These are phyloP conservation scores for Acrobasis repandana DNA, from an alignment of 2,888 invertebrate species.

Conservation along the genomic window DNA sequence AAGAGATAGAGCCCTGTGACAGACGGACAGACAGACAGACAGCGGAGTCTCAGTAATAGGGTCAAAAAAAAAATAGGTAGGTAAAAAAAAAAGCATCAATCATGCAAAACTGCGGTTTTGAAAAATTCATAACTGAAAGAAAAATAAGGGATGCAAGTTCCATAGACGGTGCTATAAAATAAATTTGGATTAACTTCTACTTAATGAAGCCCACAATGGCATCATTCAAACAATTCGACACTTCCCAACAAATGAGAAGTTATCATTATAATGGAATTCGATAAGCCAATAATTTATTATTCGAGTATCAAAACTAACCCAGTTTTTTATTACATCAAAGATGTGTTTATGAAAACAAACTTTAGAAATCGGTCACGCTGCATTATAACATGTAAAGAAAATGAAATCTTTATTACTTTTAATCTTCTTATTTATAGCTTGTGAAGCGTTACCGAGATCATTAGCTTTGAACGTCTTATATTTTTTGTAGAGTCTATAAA, in stretches of 20 bases:
- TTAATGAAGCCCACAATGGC: conserved; percentile 8
- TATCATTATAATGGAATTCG: conserved; percentile 41
- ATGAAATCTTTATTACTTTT: conserved; percentile 59
- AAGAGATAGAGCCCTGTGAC: too few species aligned
- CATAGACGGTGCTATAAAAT: neutral
- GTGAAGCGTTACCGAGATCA: conserved; percentile 49
- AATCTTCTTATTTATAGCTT: conserved; percentile 60
- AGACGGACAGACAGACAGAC: too few species aligned
- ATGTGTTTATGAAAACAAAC: conserved; percentile 64
- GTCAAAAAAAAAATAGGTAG: too few species aligned
- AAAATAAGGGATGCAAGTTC: neutral
- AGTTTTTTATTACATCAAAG: conserved; percentile 54
- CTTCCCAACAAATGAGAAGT: conserved; percentile 5
- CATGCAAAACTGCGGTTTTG: too few species aligned
- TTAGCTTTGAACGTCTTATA: conserved; percentile 27
- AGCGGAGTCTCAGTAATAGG: too few species aligned
- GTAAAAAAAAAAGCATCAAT: too few species aligned
- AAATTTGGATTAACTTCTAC: neutral
- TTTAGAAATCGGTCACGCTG: conserved; percentile 55
- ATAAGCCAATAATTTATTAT: conserved; percentile 35
- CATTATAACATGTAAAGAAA: conserved; percentile 45
- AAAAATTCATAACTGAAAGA: too few species aligned
- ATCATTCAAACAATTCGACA: neutral
- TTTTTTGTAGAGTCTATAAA: conserved; percentile 22
- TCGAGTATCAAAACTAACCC: conserved; percentile 55